A percentile compares a stretch with the other conserved stretches of the same genome.
phyloP scores from a whole-genome alignment of 2,888 invertebrate genomes.

The Prosapia bicincta region DNA sequence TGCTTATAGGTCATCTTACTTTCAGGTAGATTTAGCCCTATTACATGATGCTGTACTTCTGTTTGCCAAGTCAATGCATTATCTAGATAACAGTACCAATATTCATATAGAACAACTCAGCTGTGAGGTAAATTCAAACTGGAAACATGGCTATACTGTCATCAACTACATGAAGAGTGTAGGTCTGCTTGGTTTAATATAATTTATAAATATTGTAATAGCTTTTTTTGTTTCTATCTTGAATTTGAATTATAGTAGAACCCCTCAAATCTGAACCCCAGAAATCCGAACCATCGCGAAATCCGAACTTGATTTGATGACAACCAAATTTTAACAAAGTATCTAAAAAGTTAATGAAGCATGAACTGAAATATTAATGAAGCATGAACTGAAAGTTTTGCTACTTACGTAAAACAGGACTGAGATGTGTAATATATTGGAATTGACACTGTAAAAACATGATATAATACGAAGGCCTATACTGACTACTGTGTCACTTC shows the following conservation, averaged over 20 bases:
- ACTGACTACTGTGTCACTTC: too few relatives aligned
- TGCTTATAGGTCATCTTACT: too few relatives aligned
- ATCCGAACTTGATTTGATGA: too few relatives aligned
- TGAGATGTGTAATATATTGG: too few relatives aligned
- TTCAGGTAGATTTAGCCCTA: slow-evolving; percentile 52
- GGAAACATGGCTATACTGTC: slow-evolving; percentile 78
- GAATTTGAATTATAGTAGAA: too few relatives aligned
- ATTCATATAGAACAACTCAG: slow-evolving; percentile 40
- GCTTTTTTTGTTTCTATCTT: not conserved
- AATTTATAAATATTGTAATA: not conserved
- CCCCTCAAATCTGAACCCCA: too few relatives aligned
- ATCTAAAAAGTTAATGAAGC: not conserved
- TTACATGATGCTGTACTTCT: slow-evolving; percentile 54
- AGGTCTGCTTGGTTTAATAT: slow-evolving; percentile 37
- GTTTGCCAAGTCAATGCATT: slow-evolving; percentile 49
- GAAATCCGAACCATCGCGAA: too few relatives aligned
- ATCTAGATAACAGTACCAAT: slow-evolving; percentile 43
- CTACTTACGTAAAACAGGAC: too few relatives aligned
- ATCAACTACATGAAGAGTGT: slow-evolving; percentile 81
- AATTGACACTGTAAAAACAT: too few relatives aligned
- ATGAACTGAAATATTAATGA: not conserved
- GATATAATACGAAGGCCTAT: too few relatives aligned
- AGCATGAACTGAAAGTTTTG: too few relatives aligned
- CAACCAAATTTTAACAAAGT: too few relatives aligned
- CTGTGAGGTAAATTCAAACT: slow-evolving; percentile 50